A percentile compares a stretch with the other conserved stretches of the same genome.
phyloP scores from a whole-genome alignment of 2,113 vertebrate species.

The Sylvilagus bachmani region DNA sequence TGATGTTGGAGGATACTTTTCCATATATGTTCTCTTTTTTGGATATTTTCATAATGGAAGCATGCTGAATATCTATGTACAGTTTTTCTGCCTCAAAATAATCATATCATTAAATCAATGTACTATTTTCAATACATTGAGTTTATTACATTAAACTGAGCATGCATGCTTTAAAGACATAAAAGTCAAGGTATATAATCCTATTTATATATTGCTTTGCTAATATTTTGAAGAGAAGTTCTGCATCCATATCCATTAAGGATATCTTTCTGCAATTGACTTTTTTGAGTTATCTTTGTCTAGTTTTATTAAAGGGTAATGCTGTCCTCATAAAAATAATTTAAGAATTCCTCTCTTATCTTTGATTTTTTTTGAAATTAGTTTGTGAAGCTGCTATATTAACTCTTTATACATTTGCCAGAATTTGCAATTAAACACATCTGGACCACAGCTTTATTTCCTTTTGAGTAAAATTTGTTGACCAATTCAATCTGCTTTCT shows the following conservation, averaged over 20 bases:
- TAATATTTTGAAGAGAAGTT: not conserved
- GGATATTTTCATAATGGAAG: not conserved
- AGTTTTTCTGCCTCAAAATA: not conserved
- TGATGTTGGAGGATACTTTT: not conserved
- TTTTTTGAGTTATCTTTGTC: not conserved
- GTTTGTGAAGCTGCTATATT: not conserved
- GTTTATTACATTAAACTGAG: not conserved
- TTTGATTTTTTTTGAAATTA: not conserved
- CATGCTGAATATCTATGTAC: not conserved
- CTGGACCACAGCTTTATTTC: too few species aligned
- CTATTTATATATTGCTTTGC: not conserved
- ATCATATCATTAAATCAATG: not conserved
- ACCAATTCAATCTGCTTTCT: not conserved
- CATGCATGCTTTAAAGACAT: not conserved
- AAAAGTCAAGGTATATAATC: not conserved
- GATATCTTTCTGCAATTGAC: not conserved
- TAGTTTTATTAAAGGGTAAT: not conserved
- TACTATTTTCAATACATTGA: not conserved
- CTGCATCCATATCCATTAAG: not conserved
- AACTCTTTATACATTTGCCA: not conserved
- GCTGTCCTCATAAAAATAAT: not conserved
- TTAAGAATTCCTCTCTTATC: not conserved
- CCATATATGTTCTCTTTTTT: not conserved
- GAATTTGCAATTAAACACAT: not conserved
- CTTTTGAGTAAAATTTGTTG: not conserved